Percentiles rank a stretch among this genome's conserved stretches.
phyloP scores from a whole-genome alignment of 1,140 invertebrate species.

The Anoplolepis gracilipes region DNA sequence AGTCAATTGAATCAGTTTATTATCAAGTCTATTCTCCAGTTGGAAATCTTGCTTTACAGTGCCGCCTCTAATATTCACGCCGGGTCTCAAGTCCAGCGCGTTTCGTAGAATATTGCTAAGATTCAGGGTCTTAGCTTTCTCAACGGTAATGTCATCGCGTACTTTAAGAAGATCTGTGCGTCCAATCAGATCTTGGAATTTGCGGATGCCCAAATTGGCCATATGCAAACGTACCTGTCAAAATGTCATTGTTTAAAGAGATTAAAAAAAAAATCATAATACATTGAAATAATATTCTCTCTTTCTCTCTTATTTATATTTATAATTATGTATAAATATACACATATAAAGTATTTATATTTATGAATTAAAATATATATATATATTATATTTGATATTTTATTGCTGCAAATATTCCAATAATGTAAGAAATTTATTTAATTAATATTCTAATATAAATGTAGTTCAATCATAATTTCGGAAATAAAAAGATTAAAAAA shows the following conservation, averaged over 20 bases:
- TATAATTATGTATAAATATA: background rate
- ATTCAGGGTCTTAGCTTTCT: conserved; percentile 95
- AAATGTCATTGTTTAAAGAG: background rate
- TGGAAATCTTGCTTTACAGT: conserved; percentile 95
- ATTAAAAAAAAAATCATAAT: conserved; percentile 3
- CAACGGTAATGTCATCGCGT: conserved; percentile 82
- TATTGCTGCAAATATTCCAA: background rate
- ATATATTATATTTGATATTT: background rate
- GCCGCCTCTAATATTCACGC: conserved; percentile 96
- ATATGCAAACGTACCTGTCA: conserved; percentile 93
- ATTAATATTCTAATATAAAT: background rate
- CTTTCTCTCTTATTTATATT: background rate
- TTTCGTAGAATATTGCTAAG: conserved; percentile 95
- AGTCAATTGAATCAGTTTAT: conserved; percentile 92
- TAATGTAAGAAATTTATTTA: background rate
- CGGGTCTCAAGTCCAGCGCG: conserved; percentile 95
- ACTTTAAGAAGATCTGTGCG: conserved; percentile 95
- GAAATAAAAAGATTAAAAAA: background rate
- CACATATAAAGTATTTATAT: background rate
- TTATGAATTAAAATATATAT: background rate
- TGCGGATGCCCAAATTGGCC: conserved; percentile 95
- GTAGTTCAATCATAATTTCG: conserved; percentile 5
- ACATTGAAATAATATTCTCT: background rate
- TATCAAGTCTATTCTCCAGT: conserved; percentile 95
- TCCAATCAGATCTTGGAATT: conserved; percentile 97